Evolutionary conservation across 2,888 invertebrate species (phyloP).

Genomic region (Parthenolecanium corni): DNA sequence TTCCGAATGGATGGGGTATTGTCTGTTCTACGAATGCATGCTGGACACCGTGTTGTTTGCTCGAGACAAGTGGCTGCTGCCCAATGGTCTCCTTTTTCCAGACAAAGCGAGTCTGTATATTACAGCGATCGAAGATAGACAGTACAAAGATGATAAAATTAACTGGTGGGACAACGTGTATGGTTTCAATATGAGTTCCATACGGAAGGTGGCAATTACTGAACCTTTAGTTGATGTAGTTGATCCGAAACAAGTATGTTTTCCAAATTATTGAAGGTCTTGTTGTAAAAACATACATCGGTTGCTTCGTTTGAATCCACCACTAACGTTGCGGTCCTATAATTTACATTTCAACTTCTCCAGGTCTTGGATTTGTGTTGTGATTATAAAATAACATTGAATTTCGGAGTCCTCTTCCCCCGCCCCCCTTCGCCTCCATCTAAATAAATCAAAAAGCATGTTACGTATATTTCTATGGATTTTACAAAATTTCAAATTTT

Average conservation of each 20-base stretch:
- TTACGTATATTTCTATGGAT: no score
- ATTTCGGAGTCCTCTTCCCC: no score
- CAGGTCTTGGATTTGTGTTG: no score
- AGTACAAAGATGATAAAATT: constrained; percentile 99
- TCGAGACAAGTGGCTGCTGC: constrained; percentile 88
- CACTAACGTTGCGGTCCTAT: no score
- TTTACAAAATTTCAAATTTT: no score
- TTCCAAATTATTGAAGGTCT: no score
- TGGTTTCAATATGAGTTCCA: constrained; percentile 98
- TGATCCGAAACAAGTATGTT: constrained; percentile 76
- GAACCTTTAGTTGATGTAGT: constrained; percentile 98
- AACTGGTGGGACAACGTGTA: constrained; percentile 99
- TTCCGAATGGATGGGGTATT: constrained; percentile 72
- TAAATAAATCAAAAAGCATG: no score
- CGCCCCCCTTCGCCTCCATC: no score
- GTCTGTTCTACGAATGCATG: constrained; percentile 98
- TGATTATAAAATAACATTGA: no score
- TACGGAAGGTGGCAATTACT: constrained; percentile 91
- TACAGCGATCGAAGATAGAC: constrained; percentile 87
- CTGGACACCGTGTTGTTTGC: constrained; percentile 97
- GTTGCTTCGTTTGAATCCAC: no score
- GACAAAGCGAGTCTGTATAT: constrained; percentile 84
- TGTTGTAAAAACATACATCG: no score
- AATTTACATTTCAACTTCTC: no score
- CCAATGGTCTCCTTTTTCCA: constrained; percentile 44